Evolutionary conservation across 2,797 vertebrate genomes (phyloP), one percentile per base, ranked within the genome.

Genomic region (Champsocephalus esox): DNA sequence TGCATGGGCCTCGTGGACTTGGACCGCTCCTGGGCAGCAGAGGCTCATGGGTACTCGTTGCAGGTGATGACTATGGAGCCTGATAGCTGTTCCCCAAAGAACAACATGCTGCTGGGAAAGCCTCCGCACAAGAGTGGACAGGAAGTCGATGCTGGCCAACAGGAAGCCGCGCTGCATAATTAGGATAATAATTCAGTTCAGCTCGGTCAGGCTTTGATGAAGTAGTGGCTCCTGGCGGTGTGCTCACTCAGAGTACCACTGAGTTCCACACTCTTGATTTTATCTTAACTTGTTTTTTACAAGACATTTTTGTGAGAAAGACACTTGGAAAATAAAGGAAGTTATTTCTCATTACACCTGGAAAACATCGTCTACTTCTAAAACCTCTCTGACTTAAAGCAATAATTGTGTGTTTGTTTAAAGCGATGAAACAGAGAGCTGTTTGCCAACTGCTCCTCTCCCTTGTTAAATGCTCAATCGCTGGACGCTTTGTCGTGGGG

Each of bases 1-100:
- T 99, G 98, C 75, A 99, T 99, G 98, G 97, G 96, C 48, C 93
- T 99, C 74, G 98, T 99, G 41, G 98, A 99, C 87, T 87, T 99
- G 92, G 98, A 99, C 84, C 96, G 98, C n/a, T 95, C 96, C 0
- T 95, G 94, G 95, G 96, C 94, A 61, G 97, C 97, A n/a, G 97
- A 98, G 94, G 92, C 94, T 74, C 82, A 6, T 11, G 95, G 95
- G 24, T 99, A 98, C 88, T 94, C 91, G 0, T 96, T 96, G 55
- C 92, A 85, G 74, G 96, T 99, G 83, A 95, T 97, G 76, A 98
- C 97, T 50, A 99, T 99, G 98, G 96, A 98, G 91, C 98, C 98
- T 11, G 96, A 97, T 82, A 97, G 96, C 70, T 99, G 98, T 82
- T 98, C 98, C 34, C 98, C 98, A 7, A 99, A 99, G 92, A 99